phyloP scores from a whole-genome alignment of 1,140 invertebrate species.

The Panulirus ornatus region DNA sequence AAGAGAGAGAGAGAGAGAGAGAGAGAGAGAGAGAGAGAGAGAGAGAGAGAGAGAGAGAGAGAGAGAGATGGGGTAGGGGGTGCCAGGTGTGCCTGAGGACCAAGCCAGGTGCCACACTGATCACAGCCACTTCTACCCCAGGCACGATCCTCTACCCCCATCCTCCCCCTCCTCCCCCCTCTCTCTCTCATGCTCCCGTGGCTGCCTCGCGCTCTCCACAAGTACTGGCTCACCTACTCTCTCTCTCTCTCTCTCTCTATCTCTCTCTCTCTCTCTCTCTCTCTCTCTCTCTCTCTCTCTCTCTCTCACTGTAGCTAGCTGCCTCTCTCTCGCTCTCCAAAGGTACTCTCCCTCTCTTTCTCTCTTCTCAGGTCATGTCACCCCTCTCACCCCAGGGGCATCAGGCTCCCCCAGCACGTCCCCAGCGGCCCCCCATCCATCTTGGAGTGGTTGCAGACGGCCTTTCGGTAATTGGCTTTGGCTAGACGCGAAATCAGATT shows the following conservation, averaged over 20 bases:
- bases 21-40: background rate
- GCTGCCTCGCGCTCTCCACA: background rate
- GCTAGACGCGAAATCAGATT: constrained; percentile 44
- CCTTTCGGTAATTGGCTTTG: constrained; percentile 47
- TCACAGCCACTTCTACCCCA: constrained; percentile 19
- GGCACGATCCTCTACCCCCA: constrained; percentile 18
- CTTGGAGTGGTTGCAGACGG: constrained; percentile 32
- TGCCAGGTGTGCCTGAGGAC: background rate
- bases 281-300: constrained; percentile 42
- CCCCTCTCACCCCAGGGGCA: background rate
- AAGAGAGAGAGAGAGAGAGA: constrained; percentile 3
- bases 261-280: no score
- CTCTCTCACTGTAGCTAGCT: background rate
- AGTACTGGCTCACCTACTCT: no score
- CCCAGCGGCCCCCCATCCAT: constrained; percentile 34
- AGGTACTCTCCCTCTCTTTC: background rate
- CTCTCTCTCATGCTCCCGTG: constrained; percentile 2
- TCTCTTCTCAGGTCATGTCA: background rate
- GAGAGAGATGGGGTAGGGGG: background rate
- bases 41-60: constrained; percentile 14
- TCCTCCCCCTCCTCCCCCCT: constrained; percentile 18
- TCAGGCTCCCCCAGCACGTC: background rate
- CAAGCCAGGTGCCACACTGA: constrained; percentile 5
- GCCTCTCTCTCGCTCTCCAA: background rate
- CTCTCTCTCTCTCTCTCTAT: background rate